Conservation (phyloP, 2,797 vertebrate species). For the Microctenopoma steveboyesi region DNA sequence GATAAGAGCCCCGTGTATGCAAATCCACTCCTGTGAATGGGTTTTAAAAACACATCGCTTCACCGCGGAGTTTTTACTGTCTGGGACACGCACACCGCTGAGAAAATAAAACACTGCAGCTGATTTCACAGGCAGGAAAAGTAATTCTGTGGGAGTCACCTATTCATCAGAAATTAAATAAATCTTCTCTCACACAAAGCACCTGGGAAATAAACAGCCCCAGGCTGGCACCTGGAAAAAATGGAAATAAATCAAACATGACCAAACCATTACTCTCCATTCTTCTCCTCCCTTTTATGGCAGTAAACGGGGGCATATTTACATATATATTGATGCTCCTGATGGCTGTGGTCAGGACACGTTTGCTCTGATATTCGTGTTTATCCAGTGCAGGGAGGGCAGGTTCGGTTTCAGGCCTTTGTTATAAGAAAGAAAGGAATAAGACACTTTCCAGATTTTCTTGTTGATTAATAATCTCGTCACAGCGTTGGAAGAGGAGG, state of each 20-base stretch:
- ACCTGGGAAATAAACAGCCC: constrained; percentile 62
- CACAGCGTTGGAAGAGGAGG: constrained; percentile 35
- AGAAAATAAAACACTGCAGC: constrained; percentile 38
- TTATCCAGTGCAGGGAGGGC: constrained; percentile 14
- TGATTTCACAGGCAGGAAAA: constrained; percentile 37
- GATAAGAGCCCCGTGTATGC: constrained; percentile 15
- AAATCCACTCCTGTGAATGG: constrained; percentile 3
- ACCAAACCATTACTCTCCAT: constrained; percentile 42
- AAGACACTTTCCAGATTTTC: no score
- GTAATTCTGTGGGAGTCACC: constrained; percentile 43
- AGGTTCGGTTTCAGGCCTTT: constrained; percentile 35
- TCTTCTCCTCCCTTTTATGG: constrained; percentile 43
- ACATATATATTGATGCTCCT: constrained; percentile 73
- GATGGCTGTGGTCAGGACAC: constrained; percentile 37
- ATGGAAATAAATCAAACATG: constrained; percentile 55
- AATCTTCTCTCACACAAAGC: constrained; percentile 66
- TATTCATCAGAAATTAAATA: constrained; percentile 67
- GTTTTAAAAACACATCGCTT: constrained; percentile 9
- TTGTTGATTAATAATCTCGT: constrained; percentile 74
- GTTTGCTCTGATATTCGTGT: constrained; percentile 34
- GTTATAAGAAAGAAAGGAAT: no score
- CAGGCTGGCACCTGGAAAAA: constrained; percentile 41
- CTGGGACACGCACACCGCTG: not conserved
- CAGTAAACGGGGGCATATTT: constrained; percentile 51
- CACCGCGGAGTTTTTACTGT: constrained; percentile 5